A percentile compares a stretch with the other conserved stretches of the same genome.
Evolutionary conservation across 2,797 vertebrate species (phyloP).

Genomic region (Denticeps clupeoides): DNA sequence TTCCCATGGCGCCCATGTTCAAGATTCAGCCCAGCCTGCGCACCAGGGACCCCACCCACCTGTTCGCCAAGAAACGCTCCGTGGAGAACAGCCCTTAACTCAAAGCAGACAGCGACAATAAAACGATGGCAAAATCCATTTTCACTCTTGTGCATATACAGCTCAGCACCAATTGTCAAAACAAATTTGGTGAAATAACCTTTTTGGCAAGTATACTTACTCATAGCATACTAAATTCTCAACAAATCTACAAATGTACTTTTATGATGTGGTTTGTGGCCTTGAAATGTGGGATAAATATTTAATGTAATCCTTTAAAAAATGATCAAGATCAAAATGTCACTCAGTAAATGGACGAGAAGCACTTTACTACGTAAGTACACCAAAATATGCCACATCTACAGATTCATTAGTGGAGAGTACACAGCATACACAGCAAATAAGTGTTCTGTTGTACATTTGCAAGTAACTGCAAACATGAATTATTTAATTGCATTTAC

Average conservation of each 20-base stretch:
- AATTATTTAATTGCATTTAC: conserved; percentile 1
- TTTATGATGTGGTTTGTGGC: no score
- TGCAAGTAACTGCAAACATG: no score
- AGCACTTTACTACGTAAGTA: neutral
- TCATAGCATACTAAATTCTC: no score
- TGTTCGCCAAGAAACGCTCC: conserved; percentile 67
- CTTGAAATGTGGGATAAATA: no score
- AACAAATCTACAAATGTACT: no score
- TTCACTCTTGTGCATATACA: neutral
- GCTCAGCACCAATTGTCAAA: no score
- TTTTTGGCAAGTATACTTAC: no score
- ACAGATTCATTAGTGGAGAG: neutral
- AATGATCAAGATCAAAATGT: neutral
- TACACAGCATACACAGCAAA: no score
- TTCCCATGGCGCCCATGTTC: conserved; percentile 71
- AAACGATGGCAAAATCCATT: neutral
- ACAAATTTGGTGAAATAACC: no score
- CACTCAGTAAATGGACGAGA: neutral
- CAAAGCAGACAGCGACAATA: no score
- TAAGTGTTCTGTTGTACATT: no score
- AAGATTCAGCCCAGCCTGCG: conserved; percentile 76
- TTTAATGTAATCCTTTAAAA: neutral
- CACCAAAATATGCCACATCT: neutral
- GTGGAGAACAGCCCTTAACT: conserved; percentile 52
- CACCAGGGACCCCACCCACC: conserved; percentile 61